These are phyloP conservation scores for Diorhabda carinulata DNA, from an alignment of 1,140 invertebrate genomes.

Conservation along the genomic window DNA sequence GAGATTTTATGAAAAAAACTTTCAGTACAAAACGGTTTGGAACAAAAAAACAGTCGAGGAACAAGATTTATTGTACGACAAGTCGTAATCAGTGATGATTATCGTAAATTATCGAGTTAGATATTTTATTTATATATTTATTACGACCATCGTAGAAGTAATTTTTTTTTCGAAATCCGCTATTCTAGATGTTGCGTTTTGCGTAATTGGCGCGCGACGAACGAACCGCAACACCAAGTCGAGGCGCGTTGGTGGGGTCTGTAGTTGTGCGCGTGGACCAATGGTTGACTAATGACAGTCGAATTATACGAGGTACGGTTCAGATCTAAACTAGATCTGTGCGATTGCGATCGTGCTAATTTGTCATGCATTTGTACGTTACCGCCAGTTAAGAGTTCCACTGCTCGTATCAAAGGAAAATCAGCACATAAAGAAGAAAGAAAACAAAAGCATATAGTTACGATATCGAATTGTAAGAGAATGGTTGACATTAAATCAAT, in stretches of 20 bases:
- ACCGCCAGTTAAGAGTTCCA: constrained; percentile 60
- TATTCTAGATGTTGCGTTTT: constrained; percentile 60
- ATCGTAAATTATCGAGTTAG: too few species aligned
- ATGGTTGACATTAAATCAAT: neutral
- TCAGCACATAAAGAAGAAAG: neutral
- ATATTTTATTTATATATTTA: too few species aligned
- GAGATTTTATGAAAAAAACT: too few species aligned
- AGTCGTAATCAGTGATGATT: too few species aligned
- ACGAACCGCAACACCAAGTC: constrained; percentile 60
- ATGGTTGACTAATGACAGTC: constrained; percentile 46
- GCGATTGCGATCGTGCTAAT: constrained; percentile 52
- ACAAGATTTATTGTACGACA: too few species aligned
- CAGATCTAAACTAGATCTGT: constrained; percentile 48
- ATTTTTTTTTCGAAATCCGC: too few species aligned
- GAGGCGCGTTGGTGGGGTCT: constrained; percentile 53
- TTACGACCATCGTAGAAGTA: too few species aligned
- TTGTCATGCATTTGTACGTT: constrained; percentile 63
- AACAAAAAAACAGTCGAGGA: too few species aligned
- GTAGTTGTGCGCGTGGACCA: constrained; percentile 42
- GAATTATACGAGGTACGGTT: constrained; percentile 37
- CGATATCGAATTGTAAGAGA: neutral
- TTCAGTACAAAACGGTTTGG: too few species aligned
- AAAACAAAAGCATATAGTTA: neutral
- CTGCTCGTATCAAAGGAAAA: constrained; percentile 42
- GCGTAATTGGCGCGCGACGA: constrained; percentile 55